A percentile compares a stretch with the other conserved stretches of the same genome.
Evolutionary conservation across 1,140 invertebrate genomes (phyloP).

Genomic region (Conus ventricosus): DNA sequence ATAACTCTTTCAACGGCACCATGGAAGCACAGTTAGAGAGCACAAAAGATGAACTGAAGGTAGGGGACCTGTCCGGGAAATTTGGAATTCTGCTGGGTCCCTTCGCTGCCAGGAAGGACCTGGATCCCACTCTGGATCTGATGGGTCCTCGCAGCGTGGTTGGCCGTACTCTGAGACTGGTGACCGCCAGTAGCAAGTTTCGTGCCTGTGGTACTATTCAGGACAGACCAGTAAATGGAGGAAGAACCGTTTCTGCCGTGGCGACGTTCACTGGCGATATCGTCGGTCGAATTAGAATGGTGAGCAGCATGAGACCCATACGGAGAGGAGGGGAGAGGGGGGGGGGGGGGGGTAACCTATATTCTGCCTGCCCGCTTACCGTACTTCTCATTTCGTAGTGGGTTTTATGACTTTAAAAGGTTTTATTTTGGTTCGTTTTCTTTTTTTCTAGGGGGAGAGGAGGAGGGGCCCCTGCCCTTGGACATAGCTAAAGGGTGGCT

Average conservation of each 20-base stretch:
- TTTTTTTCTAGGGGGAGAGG: too few species aligned
- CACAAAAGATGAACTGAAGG: constrained; percentile 75
- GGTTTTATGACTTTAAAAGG: too few species aligned
- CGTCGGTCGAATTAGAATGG: constrained; percentile 90
- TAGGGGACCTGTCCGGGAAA: constrained; percentile 94
- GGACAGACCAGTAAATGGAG: constrained; percentile 36
- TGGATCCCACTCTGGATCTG: constrained; percentile 90
- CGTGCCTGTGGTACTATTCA: constrained; percentile 77
- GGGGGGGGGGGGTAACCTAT: not conserved
- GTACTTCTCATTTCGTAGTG: not conserved
- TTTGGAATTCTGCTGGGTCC: constrained; percentile 75
- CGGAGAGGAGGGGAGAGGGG: not conserved
- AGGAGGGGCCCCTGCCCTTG: too few species aligned
- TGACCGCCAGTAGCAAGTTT: constrained; percentile 76
- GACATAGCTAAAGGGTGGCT: too few species aligned
- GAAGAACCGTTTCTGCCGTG: constrained; percentile 35
- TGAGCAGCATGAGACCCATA: constrained; percentile 66
- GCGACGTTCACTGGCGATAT: constrained; percentile 81
- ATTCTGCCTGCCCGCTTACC: too few species aligned
- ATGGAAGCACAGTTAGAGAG: not conserved
- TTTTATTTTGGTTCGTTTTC: not conserved
- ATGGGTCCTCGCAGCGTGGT: constrained; percentile 86
- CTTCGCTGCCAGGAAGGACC: constrained; percentile 78
- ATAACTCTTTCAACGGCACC: constrained; percentile 76
- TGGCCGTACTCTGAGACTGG: constrained; percentile 88